phyloP scores from a whole-genome alignment of 1,140 invertebrate species.

The Sipha flava region DNA sequence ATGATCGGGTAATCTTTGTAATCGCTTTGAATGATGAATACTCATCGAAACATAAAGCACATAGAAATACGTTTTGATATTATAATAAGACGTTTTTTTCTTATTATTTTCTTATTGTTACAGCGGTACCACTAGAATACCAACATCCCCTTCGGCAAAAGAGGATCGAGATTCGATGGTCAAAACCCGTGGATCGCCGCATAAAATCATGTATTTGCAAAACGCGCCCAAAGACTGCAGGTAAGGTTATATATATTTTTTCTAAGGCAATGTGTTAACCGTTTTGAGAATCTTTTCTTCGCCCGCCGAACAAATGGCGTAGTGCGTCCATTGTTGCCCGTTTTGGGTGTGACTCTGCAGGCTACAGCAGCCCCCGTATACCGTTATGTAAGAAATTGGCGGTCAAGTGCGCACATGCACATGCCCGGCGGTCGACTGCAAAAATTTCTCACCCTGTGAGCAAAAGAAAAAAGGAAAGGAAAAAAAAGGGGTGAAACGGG shows the following conservation, averaged over 20 bases:
- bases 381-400: neutral
- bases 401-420: neutral
- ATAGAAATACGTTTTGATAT: too few relatives aligned
- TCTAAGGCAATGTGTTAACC: too few relatives aligned
- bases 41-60: too few relatives aligned
- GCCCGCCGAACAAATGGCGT: too few relatives aligned
- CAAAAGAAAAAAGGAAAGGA: neutral
- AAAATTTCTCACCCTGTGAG: neutral
- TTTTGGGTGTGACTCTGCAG: neutral
- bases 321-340: neutral
- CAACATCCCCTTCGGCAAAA: neutral
- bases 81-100: too few relatives aligned
- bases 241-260: neutral
- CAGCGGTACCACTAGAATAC: neutral
- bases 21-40: too few relatives aligned
- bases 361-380: too few relatives aligned
- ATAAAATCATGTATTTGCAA: neutral
- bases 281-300: neutral
- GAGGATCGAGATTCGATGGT: neutral
- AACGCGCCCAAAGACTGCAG: slow-evolving; percentile 9
- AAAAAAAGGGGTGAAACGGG: neutral
- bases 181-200: neutral
- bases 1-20: too few relatives aligned
- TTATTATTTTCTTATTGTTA: neutral
- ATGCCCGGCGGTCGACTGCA: too few relatives aligned